Percentiles rank a stretch among this genome's conserved stretches.
phyloP scores from a whole-genome alignment of 2,888 invertebrate genomes.

The Galeopsomyia nigrocyanea region DNA sequence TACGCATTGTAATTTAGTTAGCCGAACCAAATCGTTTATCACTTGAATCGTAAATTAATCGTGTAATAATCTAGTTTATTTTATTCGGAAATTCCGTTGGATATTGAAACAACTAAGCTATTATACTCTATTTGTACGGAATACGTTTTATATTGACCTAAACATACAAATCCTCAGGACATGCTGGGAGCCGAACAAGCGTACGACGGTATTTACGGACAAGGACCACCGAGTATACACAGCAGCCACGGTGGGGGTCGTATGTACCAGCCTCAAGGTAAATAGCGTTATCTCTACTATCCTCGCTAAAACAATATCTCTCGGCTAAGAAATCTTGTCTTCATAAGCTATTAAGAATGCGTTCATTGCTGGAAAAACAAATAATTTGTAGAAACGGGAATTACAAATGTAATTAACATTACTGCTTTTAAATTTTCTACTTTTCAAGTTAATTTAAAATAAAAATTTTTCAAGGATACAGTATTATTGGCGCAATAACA shows the following conservation, averaged over 20 bases:
- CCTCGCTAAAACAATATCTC: too few relatives aligned
- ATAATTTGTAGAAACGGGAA: too few relatives aligned
- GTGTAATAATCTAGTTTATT: too few relatives aligned
- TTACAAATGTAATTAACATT: too few relatives aligned
- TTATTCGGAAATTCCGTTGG: too few relatives aligned
- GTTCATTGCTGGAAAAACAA: too few relatives aligned
- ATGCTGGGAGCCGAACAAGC: slow-evolving; percentile 93
- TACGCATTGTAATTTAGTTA: background rate
- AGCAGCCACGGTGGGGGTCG: slow-evolving; percentile 80
- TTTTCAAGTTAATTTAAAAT: background rate
- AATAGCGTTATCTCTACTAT: slow-evolving; percentile 57
- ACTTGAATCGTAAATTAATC: background rate
- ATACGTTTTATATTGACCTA: slow-evolving; percentile 63
- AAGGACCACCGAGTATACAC: slow-evolving; percentile 90
- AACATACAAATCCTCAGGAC: slow-evolving; percentile 74
- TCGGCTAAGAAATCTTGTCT: too few relatives aligned
- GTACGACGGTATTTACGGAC: slow-evolving; percentile 93
- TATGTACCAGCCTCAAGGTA: slow-evolving; percentile 90
- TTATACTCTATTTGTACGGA: slow-evolving; percentile 11
- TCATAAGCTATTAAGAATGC: too few relatives aligned
- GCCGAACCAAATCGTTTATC: too few relatives aligned
- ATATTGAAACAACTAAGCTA: background rate
- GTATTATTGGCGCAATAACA: background rate
- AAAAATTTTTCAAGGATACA: background rate
- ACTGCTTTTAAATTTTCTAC: background rate